Evolutionary conservation across 1,140 invertebrate species (phyloP).

Genomic region (Melitaea cinxia): DNA sequence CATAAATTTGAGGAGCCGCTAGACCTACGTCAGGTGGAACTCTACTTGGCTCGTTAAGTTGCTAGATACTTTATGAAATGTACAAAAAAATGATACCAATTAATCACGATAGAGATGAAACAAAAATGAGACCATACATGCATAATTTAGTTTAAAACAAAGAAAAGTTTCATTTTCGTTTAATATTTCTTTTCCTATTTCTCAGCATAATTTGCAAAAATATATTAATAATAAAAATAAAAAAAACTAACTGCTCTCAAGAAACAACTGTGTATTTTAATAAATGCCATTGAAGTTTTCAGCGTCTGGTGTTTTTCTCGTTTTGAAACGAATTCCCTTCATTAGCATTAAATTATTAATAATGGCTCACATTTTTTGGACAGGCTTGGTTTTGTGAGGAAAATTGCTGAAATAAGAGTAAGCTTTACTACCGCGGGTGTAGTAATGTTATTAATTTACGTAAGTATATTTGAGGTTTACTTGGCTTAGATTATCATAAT

Average conservation of each 20-base stretch:
- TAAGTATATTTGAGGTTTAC: conserved; percentile 3
- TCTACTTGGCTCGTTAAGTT: too few relatives aligned
- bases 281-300: conserved; percentile 20
- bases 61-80: too few relatives aligned
- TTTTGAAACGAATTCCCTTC: conserved; percentile 32
- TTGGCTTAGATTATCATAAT: not conserved
- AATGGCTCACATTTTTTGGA: conserved; percentile 30
- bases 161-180: too few relatives aligned
- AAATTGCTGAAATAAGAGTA: conserved; percentile 24
- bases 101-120: too few relatives aligned
- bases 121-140: too few relatives aligned
- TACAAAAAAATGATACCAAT: too few relatives aligned
- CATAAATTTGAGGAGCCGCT: too few relatives aligned
- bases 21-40: too few relatives aligned
- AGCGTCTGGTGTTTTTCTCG: conserved; percentile 21
- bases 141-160: too few relatives aligned
- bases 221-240: not conserved
- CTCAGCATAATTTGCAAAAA: not conserved
- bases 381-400: conserved; percentile 3
- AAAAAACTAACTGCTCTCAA: not conserved
- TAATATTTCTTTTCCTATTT: too few relatives aligned
- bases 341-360: conserved; percentile 37
- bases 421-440: not conserved
- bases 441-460: not conserved
- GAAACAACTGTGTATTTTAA: not conserved